Percentiles rank a stretch among this genome's conserved stretches.
Conservation (phyloP, 92 coral and sea anemone genomes). For the Ricordea florida region DNA sequence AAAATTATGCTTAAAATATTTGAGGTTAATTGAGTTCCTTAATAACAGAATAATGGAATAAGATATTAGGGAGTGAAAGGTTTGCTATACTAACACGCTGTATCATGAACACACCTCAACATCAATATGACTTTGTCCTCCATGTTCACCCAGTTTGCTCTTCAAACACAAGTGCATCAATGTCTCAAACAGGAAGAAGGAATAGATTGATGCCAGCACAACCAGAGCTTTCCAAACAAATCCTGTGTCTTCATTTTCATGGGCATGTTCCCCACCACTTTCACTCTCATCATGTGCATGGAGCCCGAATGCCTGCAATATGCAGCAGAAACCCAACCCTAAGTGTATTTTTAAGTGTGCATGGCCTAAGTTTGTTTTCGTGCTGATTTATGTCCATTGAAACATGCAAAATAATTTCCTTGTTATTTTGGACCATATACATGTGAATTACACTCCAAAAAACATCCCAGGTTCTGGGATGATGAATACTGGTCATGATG, state of each 20-base stretch:
- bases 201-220: constrained; percentile 74
- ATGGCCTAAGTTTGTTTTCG: too few species aligned
- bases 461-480: too few species aligned
- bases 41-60: neutral
- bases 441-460: too few species aligned
- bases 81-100: neutral
- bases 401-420: too few species aligned
- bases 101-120: constrained; percentile 50
- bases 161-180: constrained; percentile 83
- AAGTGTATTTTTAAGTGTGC: too few species aligned
- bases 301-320: constrained; percentile 79
- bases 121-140: constrained; percentile 68
- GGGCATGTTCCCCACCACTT: constrained; percentile 34
- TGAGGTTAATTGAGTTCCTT: too few species aligned
- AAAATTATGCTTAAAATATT: too few species aligned
- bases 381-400: too few species aligned
- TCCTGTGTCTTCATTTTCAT: constrained; percentile 12
- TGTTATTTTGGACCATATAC: too few species aligned
- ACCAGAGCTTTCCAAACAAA: constrained; percentile 78
- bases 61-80: neutral
- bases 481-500: too few species aligned
- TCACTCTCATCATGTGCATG: constrained; percentile 60
- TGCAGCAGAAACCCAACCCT: too few species aligned
- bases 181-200: constrained; percentile 89
- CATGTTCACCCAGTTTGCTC: constrained; percentile 49